phyloP scores from a whole-genome alignment of 2,113 vertebrate species.

The Gadus macrocephalus region DNA sequence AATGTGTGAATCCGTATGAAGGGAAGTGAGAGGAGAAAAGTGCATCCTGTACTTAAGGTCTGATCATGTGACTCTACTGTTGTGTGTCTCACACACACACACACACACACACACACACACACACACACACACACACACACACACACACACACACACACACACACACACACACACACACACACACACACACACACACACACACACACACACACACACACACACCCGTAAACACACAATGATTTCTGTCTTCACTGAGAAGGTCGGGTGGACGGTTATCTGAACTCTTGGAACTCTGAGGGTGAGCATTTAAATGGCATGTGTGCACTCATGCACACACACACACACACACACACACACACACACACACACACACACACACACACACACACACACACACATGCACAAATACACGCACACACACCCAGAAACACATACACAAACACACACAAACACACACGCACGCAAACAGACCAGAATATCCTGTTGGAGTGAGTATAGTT shows the following conservation, averaged over 20 bases:
- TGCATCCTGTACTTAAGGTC: slow-evolving; percentile 35
- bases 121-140: no score
- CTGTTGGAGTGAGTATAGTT: no score
- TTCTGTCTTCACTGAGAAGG: no score
- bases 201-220: no score
- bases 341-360: slow-evolving; percentile 14
- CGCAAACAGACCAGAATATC: neutral
- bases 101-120: no score
- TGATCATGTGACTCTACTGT: neutral
- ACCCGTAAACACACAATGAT: no score
- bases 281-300: no score
- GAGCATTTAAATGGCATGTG: slow-evolving; percentile 44
- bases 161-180: no score
- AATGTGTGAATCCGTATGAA: neutral
- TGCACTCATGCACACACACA: neutral
- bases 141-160: no score
- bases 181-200: no score
- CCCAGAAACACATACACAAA: slow-evolving; percentile 4
- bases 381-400: slow-evolving; percentile 5
- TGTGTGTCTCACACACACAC: neutral
- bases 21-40: slow-evolving; percentile 5
- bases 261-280: no score
- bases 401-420: slow-evolving; percentile 4
- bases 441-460: slow-evolving; percentile 3
- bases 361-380: neutral